phyloP scores from a whole-genome alignment of 1,140 invertebrate genomes.

The Lepidostoma basale region DNA sequence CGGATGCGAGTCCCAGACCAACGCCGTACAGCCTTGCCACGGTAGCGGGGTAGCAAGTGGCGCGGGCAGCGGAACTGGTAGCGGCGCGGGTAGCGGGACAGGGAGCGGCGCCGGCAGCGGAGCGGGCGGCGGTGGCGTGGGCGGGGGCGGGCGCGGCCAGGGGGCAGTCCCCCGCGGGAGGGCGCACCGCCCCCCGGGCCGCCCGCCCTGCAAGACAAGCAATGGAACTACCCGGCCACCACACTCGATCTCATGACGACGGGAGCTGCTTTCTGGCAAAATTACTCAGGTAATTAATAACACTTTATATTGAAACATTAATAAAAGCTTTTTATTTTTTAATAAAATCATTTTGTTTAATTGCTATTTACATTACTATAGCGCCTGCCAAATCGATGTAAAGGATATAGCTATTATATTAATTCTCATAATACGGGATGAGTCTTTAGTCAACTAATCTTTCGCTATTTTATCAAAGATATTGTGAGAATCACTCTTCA shows the following conservation, averaged over 20 bases:
- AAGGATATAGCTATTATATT: too few species aligned
- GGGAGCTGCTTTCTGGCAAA: constrained; percentile 84
- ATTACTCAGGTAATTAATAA: constrained; percentile 86
- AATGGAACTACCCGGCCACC: constrained; percentile 76
- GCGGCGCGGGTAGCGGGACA: constrained; percentile 36
- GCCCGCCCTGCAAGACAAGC: constrained; percentile 62
- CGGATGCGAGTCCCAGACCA: constrained; percentile 9
- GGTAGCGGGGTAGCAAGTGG: constrained; percentile 38
- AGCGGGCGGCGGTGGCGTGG: constrained; percentile 57
- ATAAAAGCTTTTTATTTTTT: too few species aligned
- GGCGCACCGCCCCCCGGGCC: constrained; percentile 50
- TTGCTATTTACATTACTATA: too few species aligned
- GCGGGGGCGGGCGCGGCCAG: constrained; percentile 50
- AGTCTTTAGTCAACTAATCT: too few species aligned
- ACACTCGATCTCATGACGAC: constrained; percentile 76
- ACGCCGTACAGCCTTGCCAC: constrained; percentile 3
- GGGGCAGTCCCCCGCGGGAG: constrained; percentile 47
- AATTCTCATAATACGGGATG: too few species aligned
- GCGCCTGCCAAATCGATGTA: too few species aligned
- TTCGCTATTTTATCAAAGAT: too few species aligned
- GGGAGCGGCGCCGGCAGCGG: constrained; percentile 39
- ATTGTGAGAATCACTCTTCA: too few species aligned
- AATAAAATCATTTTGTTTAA: too few species aligned
- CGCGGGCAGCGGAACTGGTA: constrained; percentile 28
- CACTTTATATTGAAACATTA: too few species aligned